Evolutionary conservation across 2,888 invertebrate genomes (phyloP).

Genomic region (Cephus rjabovi): DNA sequence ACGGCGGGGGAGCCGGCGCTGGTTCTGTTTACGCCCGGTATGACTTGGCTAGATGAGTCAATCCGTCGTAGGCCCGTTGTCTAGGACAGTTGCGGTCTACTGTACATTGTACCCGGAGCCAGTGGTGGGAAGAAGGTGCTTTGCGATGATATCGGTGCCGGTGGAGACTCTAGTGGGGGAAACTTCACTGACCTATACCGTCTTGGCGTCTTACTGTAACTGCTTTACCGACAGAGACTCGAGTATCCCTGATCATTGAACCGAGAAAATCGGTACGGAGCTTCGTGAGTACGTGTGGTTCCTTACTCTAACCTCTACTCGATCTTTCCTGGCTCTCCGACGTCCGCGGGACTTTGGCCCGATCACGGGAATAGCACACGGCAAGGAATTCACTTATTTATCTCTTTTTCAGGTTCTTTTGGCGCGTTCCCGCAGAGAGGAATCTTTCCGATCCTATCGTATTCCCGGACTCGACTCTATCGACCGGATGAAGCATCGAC

Average conservation of each 20-base stretch:
- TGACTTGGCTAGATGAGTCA: constrained; percentile 61
- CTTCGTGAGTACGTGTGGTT: not conserved
- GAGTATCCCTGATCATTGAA: not conserved
- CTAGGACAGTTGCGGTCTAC: constrained; percentile 47
- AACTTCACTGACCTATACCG: constrained; percentile 64
- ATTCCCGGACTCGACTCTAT: not conserved
- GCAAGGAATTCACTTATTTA: not conserved
- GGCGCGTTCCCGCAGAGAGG: not conserved
- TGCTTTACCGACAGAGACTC: not conserved
- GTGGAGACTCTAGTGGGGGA: constrained; percentile 34
- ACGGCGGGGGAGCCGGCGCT: constrained; percentile 24
- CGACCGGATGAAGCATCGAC: constrained; percentile 35
- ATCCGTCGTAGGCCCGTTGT: constrained; percentile 60
- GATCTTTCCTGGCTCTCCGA: not conserved
- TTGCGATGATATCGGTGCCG: not conserved
- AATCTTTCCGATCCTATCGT: not conserved
- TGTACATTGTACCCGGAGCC: not conserved
- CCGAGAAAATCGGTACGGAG: not conserved
- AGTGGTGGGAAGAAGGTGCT: not conserved
- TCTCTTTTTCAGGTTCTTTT: not conserved
- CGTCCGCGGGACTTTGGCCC: not conserved
- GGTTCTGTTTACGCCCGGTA: constrained; percentile 38
- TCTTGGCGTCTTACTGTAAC: not conserved
- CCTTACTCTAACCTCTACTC: not conserved
- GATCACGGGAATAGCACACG: not conserved